phyloP scores from a whole-genome alignment of 1,140 invertebrate species.

The Ips typographus region DNA sequence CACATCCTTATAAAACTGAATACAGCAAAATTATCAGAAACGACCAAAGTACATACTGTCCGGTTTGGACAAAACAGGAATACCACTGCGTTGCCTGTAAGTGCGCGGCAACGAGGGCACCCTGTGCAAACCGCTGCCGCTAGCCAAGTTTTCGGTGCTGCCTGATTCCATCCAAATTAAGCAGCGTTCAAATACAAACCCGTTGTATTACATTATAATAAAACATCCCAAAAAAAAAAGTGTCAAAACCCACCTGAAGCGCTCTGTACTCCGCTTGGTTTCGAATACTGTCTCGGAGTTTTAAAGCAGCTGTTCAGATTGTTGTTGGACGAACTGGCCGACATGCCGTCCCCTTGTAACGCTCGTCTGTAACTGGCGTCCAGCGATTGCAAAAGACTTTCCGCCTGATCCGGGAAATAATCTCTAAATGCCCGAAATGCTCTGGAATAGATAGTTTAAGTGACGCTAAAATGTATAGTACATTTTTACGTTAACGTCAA shows the following conservation, averaged over 20 bases:
- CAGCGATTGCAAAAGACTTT: slow-evolving; percentile 77
- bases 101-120: slow-evolving; percentile 61
- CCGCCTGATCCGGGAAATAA: slow-evolving; percentile 89
- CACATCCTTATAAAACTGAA: no score
- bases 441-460: slow-evolving; percentile 54
- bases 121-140: slow-evolving; percentile 55
- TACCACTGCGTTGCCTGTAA: slow-evolving; percentile 61
- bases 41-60: slow-evolving; percentile 43
- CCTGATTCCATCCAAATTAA: slow-evolving; percentile 46
- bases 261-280: slow-evolving; percentile 37
- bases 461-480: background rate
- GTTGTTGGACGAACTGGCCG: slow-evolving; percentile 57
- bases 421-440: slow-evolving; percentile 89
- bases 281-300: slow-evolving; percentile 39
- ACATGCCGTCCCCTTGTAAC: slow-evolving; percentile 65
- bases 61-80: slow-evolving; percentile 57
- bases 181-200: slow-evolving; percentile 17
- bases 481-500: no score
- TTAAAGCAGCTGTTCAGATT: slow-evolving; percentile 51
- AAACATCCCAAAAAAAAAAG: background rate
- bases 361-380: slow-evolving; percentile 84
- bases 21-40: no score
- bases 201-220: no score
- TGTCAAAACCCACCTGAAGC: slow-evolving; percentile 38
- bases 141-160: slow-evolving; percentile 61